phyloP scores from a whole-genome alignment of 2,888 invertebrate species.

The Polietes domitor region DNA sequence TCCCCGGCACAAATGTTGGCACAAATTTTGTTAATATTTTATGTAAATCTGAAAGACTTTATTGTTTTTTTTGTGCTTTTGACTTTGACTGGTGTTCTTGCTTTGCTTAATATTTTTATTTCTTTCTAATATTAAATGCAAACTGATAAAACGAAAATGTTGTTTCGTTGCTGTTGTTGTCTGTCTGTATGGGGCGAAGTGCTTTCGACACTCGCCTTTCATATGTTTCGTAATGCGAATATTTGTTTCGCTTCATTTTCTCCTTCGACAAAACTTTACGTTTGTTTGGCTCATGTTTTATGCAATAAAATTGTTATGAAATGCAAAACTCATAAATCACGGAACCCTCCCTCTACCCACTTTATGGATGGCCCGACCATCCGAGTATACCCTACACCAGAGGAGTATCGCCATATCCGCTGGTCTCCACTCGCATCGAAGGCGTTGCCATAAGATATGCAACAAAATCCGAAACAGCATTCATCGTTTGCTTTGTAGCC shows the following conservation, averaged over 20 bases:
- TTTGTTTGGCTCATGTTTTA: conserved; percentile 23
- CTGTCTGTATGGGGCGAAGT: not conserved
- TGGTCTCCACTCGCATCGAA: no score
- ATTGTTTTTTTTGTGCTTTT: not conserved
- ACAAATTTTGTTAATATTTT: conserved; percentile 1
- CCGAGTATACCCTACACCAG: not conserved
- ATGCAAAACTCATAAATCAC: conserved; percentile 33
- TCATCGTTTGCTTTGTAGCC: not conserved
- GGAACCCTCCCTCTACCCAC: not conserved
- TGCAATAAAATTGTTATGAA: conserved; percentile 23
- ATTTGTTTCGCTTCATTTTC: not conserved
- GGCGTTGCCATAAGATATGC: not conserved
- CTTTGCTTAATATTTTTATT: not conserved
- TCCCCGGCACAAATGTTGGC: not conserved
- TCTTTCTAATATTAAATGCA: conserved; percentile 7
- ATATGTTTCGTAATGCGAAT: not conserved
- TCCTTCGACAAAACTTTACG: not conserved
- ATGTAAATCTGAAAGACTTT: not conserved
- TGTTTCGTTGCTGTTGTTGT: not conserved
- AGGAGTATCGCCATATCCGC: no score
- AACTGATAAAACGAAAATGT: not conserved
- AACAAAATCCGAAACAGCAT: not conserved
- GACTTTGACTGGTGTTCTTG: not conserved
- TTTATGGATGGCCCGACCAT: not conserved
- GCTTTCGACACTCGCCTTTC: not conserved